Evolutionary conservation across 1,140 invertebrate species (phyloP), one percentile per base, ranked within the genome.

Genomic region (Drosophila teissieri): DNA sequence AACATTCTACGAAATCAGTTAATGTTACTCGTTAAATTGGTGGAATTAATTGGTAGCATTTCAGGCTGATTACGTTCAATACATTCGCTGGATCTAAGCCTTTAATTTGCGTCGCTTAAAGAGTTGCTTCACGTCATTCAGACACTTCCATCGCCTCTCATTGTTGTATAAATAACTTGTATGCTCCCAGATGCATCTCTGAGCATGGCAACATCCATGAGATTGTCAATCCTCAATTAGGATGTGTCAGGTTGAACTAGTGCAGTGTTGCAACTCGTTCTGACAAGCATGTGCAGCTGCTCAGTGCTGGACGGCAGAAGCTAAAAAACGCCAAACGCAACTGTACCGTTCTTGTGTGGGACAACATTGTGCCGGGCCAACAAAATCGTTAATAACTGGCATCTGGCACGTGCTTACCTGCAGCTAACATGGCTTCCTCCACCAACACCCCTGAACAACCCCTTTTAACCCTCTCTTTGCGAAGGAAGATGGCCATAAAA

Each of bases 341-440:
- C 61, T 58, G 61, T 60, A 60, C 58, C 15, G 15, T 22, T 27
- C 3, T 19, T 19, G 42, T 19, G 42, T 14, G 44, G 11, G 46
- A 39, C 53, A 56, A 64, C 62, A 60, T 68, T 65, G 64, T 65
- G 64, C 11, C 73, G 48, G 57, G 52, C 48, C 61, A 54, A 46
- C 76, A 63, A 48, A 80, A 76, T 70, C 70, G 72, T 70, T 80
- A 80, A 64, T 76, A 77, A 77, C 65, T 78, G 67, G 57, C 61
- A 68, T 52, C 74, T 60, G 62, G 75, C 68, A 83, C 79, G 79
- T 81, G 78, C 67, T 72, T 49, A 70, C 65, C 65, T 70, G 52
- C 52, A 49, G 44, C 44, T 24, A 70, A 55, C 51, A 70, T 12
- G 27, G 27, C 64, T 44, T 64, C 34, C 48, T 37, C 19, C 19